Percentiles rank a stretch among this genome's conserved stretches.
Evolutionary conservation across 1,140 invertebrate species (phyloP).

Genomic region (Cephus cinctus): DNA sequence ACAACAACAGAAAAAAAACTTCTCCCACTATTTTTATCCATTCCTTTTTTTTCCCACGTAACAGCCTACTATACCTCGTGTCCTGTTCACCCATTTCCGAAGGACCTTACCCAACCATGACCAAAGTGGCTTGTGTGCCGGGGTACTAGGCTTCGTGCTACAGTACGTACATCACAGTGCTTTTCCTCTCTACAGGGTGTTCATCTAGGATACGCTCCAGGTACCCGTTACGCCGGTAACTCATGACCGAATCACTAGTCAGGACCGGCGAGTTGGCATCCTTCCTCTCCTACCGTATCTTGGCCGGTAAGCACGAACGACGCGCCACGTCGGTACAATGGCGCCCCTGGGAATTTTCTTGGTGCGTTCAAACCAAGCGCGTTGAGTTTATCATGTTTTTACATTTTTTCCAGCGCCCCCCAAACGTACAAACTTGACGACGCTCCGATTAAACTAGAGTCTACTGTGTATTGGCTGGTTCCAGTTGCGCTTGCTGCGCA

Average conservation of each 20-base stretch:
- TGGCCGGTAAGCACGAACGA: constrained; percentile 6
- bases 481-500: no score
- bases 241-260: constrained; percentile 5
- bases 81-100: constrained; percentile 54
- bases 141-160: constrained; percentile 22
- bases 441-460: no score
- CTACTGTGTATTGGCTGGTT: no score
- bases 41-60: constrained; percentile 41
- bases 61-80: constrained; percentile 37
- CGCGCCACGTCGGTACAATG: no score
- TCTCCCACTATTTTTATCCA: constrained; percentile 20
- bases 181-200: constrained; percentile 5
- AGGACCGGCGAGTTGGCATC: not conserved
- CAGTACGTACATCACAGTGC: constrained; percentile 19
- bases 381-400: no score
- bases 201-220: constrained; percentile 16
- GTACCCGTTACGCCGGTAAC: constrained; percentile 4
- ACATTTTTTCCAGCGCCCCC: no score
- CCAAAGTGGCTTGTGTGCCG: constrained; percentile 32
- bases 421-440: no score
- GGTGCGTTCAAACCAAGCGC: no score
- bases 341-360: no score
- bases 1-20: not conserved
- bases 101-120: constrained; percentile 52
- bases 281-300: constrained; percentile 18